Evolutionary conservation across 1,140 invertebrate genomes (phyloP), one percentile per base, ranked within the genome.

Genomic region (Eueides isabella): DNA sequence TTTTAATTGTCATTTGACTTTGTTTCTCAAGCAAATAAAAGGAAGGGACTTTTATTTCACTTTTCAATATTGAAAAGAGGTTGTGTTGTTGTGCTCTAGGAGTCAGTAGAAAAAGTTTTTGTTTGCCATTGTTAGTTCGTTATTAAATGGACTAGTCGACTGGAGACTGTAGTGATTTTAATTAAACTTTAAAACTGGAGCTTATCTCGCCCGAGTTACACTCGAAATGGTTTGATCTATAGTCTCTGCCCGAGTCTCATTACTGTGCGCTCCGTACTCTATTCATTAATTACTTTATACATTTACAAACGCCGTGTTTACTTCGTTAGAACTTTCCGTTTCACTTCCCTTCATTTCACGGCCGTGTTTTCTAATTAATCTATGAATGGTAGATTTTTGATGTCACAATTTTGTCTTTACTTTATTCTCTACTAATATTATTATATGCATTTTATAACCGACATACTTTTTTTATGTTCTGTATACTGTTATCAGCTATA

Each of bases 81-180:
- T 12, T 5, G n/a, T n/a, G n/a, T n/a, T n/a, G n/a, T 19, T 19
- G 41, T 44, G 5, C 19, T 44, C 41, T 5, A 19, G n/a, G 7
- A 19, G 28, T 33, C 33, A 28, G 48, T 41, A 11, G 66, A 69
- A 69, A 35, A 69, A 69, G 67, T 33, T 35, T 61, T 61, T 23
- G 11, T 23, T 41, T 44, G 19, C 28, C 12, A 61, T 69, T 69
- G 67, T 69, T 30, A 67, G 14, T 31, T 61, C 67, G 29, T 69
- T 69, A 69, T 69, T 33, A 69, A 61, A 31, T 33, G 67, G 48
- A 26, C n/a, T 30, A 69, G 48, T 35, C 30, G 48, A 29, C 6
- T 31, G 30, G 23, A 26, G 48, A 23, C 23, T 11, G 4, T 26
- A 7, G 9, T 2, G 7, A 26, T 26, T 55, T 55, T 0, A 23